Base-by-base conservation (phyloP, 2,888 invertebrate species). In the Parthenolecanium corni region DNA sequence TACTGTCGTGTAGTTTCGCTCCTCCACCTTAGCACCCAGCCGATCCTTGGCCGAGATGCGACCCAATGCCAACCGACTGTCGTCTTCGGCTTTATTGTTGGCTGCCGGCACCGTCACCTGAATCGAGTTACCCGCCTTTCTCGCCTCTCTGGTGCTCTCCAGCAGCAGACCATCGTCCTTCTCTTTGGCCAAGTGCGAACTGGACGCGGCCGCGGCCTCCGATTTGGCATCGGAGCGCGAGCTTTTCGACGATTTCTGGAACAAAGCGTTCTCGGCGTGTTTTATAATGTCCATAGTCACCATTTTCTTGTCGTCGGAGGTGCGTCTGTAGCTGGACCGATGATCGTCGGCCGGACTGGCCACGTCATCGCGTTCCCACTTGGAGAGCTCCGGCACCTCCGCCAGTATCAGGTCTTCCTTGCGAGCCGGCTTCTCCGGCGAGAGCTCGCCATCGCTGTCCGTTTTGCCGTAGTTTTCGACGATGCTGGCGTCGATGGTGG, bases 181-280 rank as follows among this genome's bases (percentile, higher is more conserved):
- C 73, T 71, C 65, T 74, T 72, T 6, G 73, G 71, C 42, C 31
- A 9, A 31, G 5, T 31, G 31, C 31, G 31, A 4, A 31, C 5
- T 31, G 4, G 31, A 6, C 31, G 65, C 12, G 44, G 44, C 12
- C 5, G 12, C 44, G 9, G 9, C 31, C 9, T 31, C 31, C 9
- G 31, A 31, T 31, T 31, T 31, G 4, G 9, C 31, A 9, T 31
- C 31, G 31, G 31, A 16, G 12, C 16, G n/a, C n/a, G 16, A n/a
- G 44, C 44, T 12, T 9, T 4, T 6, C 31, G 31, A 31, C 31
- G 31, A 88, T 73, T 92, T 89, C 46, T 91, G 87, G 72, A 92
- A 89, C 69, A 93, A 86, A 0, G 88, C 91, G 72, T 92, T 91
- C 76, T 93, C 92, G 1, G 93, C 92, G 67, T 90, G 79, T 71